Base-by-base conservation (phyloP, 2,888 invertebrate genomes). In the Campoplex nolae region DNA sequence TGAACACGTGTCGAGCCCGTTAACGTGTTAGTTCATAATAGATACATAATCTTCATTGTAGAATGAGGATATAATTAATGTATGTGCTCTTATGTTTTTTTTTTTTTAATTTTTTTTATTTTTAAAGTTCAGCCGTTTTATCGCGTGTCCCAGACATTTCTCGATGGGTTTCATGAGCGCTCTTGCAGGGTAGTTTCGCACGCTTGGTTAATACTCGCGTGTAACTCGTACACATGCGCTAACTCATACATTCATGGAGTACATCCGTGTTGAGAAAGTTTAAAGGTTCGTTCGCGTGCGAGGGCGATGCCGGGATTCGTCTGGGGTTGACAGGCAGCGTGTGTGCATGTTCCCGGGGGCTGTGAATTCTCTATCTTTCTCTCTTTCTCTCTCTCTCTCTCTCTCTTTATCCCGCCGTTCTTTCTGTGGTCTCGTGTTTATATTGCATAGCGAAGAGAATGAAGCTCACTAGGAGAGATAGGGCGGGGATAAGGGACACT, bases 251-350 rank as follows among this genome's bases (percentile, higher is more conserved):
- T 32, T 16, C 16, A 32, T 62, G 6, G 4, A 3, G 16, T 16
- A 32, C 16, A 32, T 32, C 62, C 62, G 32, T 18, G 70, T 51
- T 71, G 70, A 18, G 71, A 51, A 75, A 83, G 83, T 84, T 88
- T 82, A 82, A 87, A 89, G 85, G 79, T 70, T 67, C 38, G 75
- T 71, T 91, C 85, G 92, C 92, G 92, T 91, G 92, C 84, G 86
- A 87, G 84, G 84, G 82, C 79, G 73, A 73, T 88, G 88, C 77
- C 84, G 83, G 88, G 88, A 89, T 90, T 86, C 88, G 90, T 90
- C 90, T 90, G 90, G 88, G 86, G 89, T 77, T 88, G 90, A 90
- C 90, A 88, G 89, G 82, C 83, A 83, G 84, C 84, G 84, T 83
- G 85, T 77, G 73, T 62, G 77, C 62, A 71, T 62, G 62, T 77